Conservation (phyloP, 2,797 vertebrate genomes). For the Clarias fuscus region DNA sequence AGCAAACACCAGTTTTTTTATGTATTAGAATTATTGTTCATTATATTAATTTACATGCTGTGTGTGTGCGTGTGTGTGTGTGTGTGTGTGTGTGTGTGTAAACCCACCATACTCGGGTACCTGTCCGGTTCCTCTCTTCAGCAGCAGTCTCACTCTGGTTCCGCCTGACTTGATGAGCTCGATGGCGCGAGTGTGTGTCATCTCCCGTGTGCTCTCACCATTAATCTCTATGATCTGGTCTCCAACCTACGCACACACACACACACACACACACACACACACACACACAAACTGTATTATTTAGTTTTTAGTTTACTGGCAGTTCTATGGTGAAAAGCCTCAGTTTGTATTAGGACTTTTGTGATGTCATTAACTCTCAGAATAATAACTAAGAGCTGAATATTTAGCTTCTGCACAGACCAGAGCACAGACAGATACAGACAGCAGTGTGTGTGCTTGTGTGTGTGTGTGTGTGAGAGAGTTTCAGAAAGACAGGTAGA, state of each 20-base stretch:
- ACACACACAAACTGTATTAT: constrained; percentile 52
- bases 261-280: constrained; percentile 53
- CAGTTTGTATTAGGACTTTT: not conserved
- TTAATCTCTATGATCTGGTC: constrained; percentile 99
- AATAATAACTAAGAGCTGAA: not conserved
- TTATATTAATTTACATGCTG: constrained; percentile 58
- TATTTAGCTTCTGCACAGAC: not conserved
- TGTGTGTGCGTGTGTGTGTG: not conserved
- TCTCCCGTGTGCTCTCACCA: constrained; percentile 94
- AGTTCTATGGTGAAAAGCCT: not conserved
- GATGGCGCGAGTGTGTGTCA: constrained; percentile 95
- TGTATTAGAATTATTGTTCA: not conserved
- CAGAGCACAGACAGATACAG: too few species aligned
- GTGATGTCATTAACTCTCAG: not conserved
- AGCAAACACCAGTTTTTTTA: not conserved
- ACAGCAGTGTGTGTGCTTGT: not conserved
- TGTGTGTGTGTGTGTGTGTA: not conserved
- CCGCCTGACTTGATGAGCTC: constrained; percentile 98
- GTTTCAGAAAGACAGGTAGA: not conserved
- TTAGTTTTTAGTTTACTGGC: not conserved
- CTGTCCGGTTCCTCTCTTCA: constrained; percentile 95
- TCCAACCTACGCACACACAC: constrained; percentile 83
- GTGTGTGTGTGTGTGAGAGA: not conserved
- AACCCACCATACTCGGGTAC: constrained; percentile 96
- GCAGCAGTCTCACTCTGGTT: constrained; percentile 87